Percentiles rank a stretch among this genome's conserved stretches.
These are phyloP conservation scores for Turritopsis rubra DNA, from an alignment of 30 jellyfish, hydroid and myxozoan species.

Conservation along the genomic window DNA sequence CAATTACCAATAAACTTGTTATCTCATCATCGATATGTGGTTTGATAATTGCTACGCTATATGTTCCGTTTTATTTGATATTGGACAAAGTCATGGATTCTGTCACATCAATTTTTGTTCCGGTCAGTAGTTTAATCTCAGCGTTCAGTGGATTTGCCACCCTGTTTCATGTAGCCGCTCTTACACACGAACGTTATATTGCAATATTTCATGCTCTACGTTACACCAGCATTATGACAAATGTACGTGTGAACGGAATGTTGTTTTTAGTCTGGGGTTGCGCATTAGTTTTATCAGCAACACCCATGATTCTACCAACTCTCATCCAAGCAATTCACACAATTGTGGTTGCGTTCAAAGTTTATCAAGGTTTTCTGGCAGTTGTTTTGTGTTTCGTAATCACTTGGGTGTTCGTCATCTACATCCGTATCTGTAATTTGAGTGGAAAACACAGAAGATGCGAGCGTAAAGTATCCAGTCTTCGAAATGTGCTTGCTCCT, in stretches of 20 bases:
- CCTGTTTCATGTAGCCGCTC: conserved; percentile 47
- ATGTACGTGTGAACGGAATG: conserved; percentile 23
- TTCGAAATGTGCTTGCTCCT: neutral
- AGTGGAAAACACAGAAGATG: neutral
- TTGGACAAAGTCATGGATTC: conserved; percentile 1
- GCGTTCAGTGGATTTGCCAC: conserved; percentile 48
- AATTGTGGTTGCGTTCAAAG: neutral
- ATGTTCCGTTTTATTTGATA: conserved; percentile 46
- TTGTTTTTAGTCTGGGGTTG: conserved; percentile 42
- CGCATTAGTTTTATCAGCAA: conserved; percentile 23
- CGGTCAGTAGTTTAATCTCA: conserved; percentile 33
- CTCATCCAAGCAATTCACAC: neutral
- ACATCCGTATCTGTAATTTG: neutral
- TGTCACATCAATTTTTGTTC: neutral
- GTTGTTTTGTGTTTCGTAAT: conserved; percentile 21
- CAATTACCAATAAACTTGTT: conserved; percentile 44
- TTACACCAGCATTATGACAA: conserved; percentile 35
- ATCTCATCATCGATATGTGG: conserved; percentile 48
- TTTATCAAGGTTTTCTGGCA: conserved; percentile 52
- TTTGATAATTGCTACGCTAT: conserved; percentile 33
- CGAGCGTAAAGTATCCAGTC: neutral
- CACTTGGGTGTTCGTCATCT: conserved; percentile 13
- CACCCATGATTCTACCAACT: conserved; percentile 6
- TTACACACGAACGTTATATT: conserved; percentile 51
- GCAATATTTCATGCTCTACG: conserved; percentile 53